phyloP scores from a whole-genome alignment of 2,113 vertebrate species.

The Psittacula cyanocephala region DNA sequence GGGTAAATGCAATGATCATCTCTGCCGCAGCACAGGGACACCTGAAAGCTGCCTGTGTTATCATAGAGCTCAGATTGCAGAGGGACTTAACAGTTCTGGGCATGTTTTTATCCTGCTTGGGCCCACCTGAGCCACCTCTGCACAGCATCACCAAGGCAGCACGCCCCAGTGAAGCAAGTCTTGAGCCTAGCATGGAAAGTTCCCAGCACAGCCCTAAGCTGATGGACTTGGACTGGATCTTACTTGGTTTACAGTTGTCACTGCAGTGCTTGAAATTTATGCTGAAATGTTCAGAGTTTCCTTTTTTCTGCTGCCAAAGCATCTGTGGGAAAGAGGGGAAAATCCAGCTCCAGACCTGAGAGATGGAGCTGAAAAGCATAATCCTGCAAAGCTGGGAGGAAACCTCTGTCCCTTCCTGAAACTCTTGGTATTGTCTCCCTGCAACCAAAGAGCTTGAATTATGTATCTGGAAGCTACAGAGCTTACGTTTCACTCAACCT shows the following conservation, averaged over 20 bases:
- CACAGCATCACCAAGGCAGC: neutral
- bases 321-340: slow-evolving; percentile 65
- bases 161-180: slow-evolving; percentile 16
- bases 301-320: slow-evolving; percentile 72
- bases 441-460: neutral
- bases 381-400: slow-evolving; percentile 47
- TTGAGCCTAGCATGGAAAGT: slow-evolving; percentile 23
- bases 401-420: neutral
- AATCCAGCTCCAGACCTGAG: slow-evolving; percentile 61
- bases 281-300: slow-evolving; percentile 63
- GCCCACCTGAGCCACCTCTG: neutral
- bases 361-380: slow-evolving; percentile 29
- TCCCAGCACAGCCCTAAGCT: slow-evolving; percentile 32
- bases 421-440: neutral
- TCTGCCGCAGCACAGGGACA: neutral
- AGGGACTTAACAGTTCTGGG: neutral
- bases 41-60: neutral
- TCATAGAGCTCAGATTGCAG: neutral
- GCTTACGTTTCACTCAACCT: neutral
- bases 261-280: slow-evolving; percentile 65
- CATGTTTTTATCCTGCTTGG: neutral
- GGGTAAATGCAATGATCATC: neutral
- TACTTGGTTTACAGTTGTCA: slow-evolving; percentile 63
- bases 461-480: neutral
- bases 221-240: slow-evolving; percentile 61